Percentiles rank a stretch among this genome's conserved stretches.
Conservation (phyloP, 2,797 vertebrate genomes). For the Todus mexicanus region DNA sequence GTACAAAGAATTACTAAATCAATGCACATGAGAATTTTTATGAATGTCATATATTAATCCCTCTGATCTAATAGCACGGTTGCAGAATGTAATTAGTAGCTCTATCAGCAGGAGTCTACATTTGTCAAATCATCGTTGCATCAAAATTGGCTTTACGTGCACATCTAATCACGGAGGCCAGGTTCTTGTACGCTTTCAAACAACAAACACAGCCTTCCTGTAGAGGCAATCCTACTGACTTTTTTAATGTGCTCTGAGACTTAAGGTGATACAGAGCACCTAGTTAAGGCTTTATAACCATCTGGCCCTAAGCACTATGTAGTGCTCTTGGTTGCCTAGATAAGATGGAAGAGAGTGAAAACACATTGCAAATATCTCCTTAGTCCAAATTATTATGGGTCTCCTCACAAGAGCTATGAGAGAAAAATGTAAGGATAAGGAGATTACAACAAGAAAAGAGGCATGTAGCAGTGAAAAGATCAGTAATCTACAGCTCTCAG, state of each 20-base stretch:
- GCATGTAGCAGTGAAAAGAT: neutral
- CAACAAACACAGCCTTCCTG: neutral
- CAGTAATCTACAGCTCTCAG: neutral
- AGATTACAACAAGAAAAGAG: neutral
- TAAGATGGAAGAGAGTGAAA: neutral
- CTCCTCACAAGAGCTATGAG: neutral
- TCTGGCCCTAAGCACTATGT: neutral
- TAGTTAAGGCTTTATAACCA: neutral
- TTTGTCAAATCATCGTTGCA: neutral
- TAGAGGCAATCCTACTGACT: neutral
- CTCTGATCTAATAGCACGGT: neutral
- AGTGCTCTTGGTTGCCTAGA: neutral
- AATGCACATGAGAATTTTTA: neutral
- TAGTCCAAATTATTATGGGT: neutral
- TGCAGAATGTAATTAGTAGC: conserved; percentile 18
- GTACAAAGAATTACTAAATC: neutral
- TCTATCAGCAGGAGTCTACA: neutral
- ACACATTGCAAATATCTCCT: neutral
- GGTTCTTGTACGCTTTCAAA: neutral
- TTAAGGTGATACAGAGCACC: neutral
- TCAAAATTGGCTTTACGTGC: neutral
- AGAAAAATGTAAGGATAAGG: neutral
- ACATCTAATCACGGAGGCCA: accelerated
- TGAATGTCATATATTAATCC: neutral
- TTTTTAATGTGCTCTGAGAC: neutral